Conservation (phyloP, 2,113 vertebrate genomes). For the Anolis carolinensis region DNA sequence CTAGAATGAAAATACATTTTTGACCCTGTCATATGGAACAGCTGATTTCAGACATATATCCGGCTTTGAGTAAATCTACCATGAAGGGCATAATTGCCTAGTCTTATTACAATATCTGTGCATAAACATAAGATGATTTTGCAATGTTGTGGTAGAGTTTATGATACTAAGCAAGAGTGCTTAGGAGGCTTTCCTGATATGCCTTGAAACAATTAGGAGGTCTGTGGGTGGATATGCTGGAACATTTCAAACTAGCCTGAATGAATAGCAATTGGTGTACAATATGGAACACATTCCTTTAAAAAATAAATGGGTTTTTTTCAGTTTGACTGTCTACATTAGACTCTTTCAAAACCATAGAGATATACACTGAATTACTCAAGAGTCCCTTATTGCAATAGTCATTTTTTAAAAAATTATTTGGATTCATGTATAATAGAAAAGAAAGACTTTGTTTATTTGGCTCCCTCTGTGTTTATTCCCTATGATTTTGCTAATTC, state of each 20-base stretch:
- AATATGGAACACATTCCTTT: not conserved
- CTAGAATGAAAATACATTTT: not conserved
- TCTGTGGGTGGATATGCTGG: not conserved
- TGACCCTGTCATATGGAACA: not conserved
- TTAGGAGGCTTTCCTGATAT: not conserved
- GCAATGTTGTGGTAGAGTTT: not conserved
- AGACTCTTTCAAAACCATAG: not conserved
- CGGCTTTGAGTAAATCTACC: slow-evolving; percentile 4
- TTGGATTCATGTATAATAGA: not conserved
- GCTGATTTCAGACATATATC: slow-evolving; percentile 10
- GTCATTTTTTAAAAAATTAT: not conserved
- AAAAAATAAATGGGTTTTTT: not conserved
- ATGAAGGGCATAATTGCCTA: slow-evolving; percentile 14
- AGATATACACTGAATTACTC: not conserved
- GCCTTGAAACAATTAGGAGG: slow-evolving; percentile 10
- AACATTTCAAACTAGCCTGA: not conserved
- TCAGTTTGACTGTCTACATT: not conserved
- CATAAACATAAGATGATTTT: slow-evolving; percentile 26
- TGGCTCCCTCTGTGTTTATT: not conserved
- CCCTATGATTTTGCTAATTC: not conserved
- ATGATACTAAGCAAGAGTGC: slow-evolving; percentile 17
- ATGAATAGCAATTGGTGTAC: not conserved
- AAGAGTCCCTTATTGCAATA: too few species aligned
- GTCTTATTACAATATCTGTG: slow-evolving; percentile 24
- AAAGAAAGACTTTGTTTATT: not conserved